Evolutionary conservation across 2,888 invertebrate species (phyloP).

Genomic region (Globia sparganii): DNA sequence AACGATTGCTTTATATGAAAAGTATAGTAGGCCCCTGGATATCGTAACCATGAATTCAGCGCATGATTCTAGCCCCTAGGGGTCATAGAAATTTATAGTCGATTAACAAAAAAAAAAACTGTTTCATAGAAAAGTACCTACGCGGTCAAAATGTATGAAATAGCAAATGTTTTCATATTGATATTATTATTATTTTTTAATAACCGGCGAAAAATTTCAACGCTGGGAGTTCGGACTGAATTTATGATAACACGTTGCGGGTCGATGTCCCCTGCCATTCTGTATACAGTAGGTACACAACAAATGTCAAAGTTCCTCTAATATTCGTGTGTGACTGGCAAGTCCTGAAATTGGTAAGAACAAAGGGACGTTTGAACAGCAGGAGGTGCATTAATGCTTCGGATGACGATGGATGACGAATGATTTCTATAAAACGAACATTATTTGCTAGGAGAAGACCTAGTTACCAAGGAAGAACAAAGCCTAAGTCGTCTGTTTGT

Average conservation of each 20-base stretch:
- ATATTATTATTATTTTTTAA: too few relatives aligned
- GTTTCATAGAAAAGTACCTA: too few relatives aligned
- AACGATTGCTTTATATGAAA: neutral
- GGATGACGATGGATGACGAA: conserved; percentile 25
- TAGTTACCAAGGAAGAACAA: too few relatives aligned
- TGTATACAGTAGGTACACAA: neutral
- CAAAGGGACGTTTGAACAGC: conserved; percentile 11
- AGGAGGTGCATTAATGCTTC: conserved; percentile 12
- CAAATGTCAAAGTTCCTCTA: neutral
- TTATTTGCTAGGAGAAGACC: too few relatives aligned
- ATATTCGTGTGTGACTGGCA: conserved; percentile 1
- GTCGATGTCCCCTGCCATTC: neutral
- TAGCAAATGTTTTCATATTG: too few relatives aligned
- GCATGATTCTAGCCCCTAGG: too few relatives aligned
- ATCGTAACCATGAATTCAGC: too few relatives aligned
- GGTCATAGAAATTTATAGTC: too few relatives aligned
- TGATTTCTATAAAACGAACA: neutral
- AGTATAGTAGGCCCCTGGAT: neutral
- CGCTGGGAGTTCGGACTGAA: too few relatives aligned
- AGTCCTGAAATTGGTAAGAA: neutral
- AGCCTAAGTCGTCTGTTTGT: neutral
- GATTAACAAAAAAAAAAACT: too few relatives aligned
- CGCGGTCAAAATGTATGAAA: too few relatives aligned
- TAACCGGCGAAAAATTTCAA: too few relatives aligned
- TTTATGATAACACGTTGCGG: neutral